Percentiles rank a stretch among this genome's conserved stretches.
phyloP scores from a whole-genome alignment of 2,888 invertebrate species.

The Sipunculus nudus region DNA sequence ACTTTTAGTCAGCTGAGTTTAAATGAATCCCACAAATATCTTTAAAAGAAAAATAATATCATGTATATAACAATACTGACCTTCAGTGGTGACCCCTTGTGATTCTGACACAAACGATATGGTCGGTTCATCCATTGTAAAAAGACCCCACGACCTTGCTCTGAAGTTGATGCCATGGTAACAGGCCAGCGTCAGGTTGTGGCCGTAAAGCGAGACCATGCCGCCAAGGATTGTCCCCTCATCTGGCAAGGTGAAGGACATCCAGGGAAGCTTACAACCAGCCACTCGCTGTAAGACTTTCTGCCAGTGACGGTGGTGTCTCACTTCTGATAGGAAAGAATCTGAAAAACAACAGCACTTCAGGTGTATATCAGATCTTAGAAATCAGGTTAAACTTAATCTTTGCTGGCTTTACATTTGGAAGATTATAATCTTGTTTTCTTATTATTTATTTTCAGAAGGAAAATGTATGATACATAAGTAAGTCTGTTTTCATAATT shows the following conservation, averaged over 20 bases:
- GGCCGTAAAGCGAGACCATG: constrained; percentile 75
- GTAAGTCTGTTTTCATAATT: too few relatives aligned
- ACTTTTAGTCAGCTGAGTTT: too few relatives aligned
- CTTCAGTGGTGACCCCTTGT: constrained; percentile 73
- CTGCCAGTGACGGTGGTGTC: constrained; percentile 95
- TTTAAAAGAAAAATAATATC: too few relatives aligned
- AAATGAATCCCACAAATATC: too few relatives aligned
- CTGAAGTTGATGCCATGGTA: constrained; percentile 81
- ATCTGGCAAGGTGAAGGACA: constrained; percentile 66
- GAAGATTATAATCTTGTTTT: too few relatives aligned
- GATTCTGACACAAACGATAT: constrained; percentile 71
- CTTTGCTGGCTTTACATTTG: too few relatives aligned
- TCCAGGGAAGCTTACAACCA: constrained; percentile 78
- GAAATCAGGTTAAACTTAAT: not conserved
- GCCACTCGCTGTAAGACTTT: constrained; percentile 83
- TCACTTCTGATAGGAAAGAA: constrained; percentile 36
- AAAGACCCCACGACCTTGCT: constrained; percentile 43
- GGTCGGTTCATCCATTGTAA: constrained; percentile 47
- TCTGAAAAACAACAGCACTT: not conserved
- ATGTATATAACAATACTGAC: constrained; percentile 36
- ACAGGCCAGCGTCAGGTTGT: constrained; percentile 92
- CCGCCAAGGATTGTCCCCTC: constrained; percentile 84
- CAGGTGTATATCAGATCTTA: not conserved
- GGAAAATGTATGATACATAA: too few relatives aligned
- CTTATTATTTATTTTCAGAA: too few relatives aligned